Base-by-base conservation (phyloP, 2,113 vertebrate genomes). In the Lasiurus borealis region DNA sequence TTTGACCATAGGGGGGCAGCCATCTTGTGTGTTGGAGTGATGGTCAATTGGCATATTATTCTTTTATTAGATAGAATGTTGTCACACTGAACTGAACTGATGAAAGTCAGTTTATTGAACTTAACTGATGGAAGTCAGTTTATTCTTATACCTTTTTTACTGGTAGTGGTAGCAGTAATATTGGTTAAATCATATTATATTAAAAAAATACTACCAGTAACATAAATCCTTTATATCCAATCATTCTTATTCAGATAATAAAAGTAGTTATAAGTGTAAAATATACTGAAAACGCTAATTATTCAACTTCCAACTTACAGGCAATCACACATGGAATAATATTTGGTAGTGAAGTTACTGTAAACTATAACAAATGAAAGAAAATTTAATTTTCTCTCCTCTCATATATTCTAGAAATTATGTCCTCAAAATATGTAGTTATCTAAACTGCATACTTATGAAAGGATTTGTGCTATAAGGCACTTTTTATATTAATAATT, bases 401-500 rank as follows among this genome's bases (percentile, higher is more conserved):
- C n/a, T 23, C 44, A 59, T 52, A 15, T 3, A 75, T 94, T 54
- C 13, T 72, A 34, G 19, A 94, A 87, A 92, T 72, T 54, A 50
- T 29, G 69, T 57, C 64, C 40, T 59, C 2, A 21, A 77, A 52
- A 3, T 64, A 27, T 84, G 6, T 96, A 90, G 66, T 95, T 94
- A 64, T 94, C 81, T 96, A 80, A 86, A 40, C 73, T 87, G 72
- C 87, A 77, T 50, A 91, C 54, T 90, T 91, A 62, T 81, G 77
- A 97, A 89, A 72, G 8, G 50, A 97, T 80, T 84, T 92, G 77
- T 95, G 84, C 64, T 94, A 62, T 75, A 75, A 44, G 57, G 44
- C 12, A 11, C 64, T 97, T 93, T 98, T 98, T 97, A 95, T 97
- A 98, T 96, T 96, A 95, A 90, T 95, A 96, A n/a, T 95, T 97